Conservation (phyloP, 2,113 vertebrate species). For the Todiramphus saurophagus region DNA sequence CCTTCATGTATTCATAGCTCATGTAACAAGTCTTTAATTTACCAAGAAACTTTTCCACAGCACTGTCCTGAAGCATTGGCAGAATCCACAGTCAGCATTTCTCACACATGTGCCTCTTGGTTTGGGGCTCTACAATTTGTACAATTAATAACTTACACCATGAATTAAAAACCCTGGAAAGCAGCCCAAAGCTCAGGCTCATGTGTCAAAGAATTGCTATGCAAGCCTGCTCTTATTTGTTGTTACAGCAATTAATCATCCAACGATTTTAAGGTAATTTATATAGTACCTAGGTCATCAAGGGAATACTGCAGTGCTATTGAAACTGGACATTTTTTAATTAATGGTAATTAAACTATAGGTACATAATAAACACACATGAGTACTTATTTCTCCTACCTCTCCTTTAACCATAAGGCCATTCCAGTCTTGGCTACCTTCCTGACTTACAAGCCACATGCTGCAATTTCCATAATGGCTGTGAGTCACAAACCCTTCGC, state of each 20-base stretch:
- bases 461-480: background rate
- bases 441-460: background rate
- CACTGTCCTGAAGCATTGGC: background rate
- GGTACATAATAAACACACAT: slow-evolving; percentile 26
- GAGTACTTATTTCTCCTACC: slow-evolving; percentile 18
- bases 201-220: slow-evolving; percentile 27
- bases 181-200: background rate
- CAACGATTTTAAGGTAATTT: background rate
- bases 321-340: slow-evolving; percentile 21
- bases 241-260: slow-evolving; percentile 29
- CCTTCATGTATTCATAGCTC: background rate
- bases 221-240: slow-evolving; percentile 29
- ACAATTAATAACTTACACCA: slow-evolving; percentile 39
- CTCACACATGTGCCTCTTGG: background rate
- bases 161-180: slow-evolving; percentile 38
- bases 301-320: background rate
- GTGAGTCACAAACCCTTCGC: background rate
- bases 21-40: slow-evolving; percentile 43
- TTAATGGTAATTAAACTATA: slow-evolving; percentile 34
- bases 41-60: slow-evolving; percentile 5
- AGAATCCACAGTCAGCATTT: background rate
- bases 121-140: slow-evolving; percentile 15
- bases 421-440: background rate
- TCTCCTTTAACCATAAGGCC: background rate
- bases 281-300: background rate